A percentile compares a stretch with the other conserved stretches of the same genome.
phyloP scores from a whole-genome alignment of 1,140 invertebrate genomes.

The Harpegnathos saltator region DNA sequence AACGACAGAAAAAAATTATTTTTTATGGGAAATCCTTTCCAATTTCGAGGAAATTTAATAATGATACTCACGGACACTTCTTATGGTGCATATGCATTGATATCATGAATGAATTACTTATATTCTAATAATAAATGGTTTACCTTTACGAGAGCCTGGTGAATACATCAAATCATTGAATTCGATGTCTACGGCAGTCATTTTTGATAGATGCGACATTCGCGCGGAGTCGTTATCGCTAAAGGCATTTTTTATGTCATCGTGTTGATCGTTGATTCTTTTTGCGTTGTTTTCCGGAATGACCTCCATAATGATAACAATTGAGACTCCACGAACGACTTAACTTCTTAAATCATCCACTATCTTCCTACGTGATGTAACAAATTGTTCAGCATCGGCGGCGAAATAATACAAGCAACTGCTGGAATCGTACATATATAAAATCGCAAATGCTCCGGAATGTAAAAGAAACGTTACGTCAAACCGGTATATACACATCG shows the following conservation, averaged over 20 bases:
- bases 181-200: conserved; percentile 89
- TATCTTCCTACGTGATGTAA: neutral
- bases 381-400: neutral
- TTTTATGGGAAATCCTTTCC: too few relatives aligned
- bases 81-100: too few relatives aligned
- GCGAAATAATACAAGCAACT: neutral
- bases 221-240: neutral
- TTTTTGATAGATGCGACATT: conserved; percentile 67
- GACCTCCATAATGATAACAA: conserved; percentile 28
- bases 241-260: neutral
- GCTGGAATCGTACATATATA: neutral
- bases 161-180: conserved; percentile 90
- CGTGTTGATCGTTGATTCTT: neutral
- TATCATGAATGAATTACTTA: too few relatives aligned
- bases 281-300: neutral
- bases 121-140: conserved; percentile 60
- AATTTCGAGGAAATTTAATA: too few relatives aligned
- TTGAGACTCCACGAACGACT: neutral
- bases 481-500: too few relatives aligned
- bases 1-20: too few relatives aligned
- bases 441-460: neutral
- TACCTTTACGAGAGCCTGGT: conserved; percentile 88
- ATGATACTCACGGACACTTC: too few relatives aligned
- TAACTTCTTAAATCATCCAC: conserved; percentile 36
- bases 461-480: neutral